Conservation (phyloP, 2,888 invertebrate species). For the Julus scanicus region DNA sequence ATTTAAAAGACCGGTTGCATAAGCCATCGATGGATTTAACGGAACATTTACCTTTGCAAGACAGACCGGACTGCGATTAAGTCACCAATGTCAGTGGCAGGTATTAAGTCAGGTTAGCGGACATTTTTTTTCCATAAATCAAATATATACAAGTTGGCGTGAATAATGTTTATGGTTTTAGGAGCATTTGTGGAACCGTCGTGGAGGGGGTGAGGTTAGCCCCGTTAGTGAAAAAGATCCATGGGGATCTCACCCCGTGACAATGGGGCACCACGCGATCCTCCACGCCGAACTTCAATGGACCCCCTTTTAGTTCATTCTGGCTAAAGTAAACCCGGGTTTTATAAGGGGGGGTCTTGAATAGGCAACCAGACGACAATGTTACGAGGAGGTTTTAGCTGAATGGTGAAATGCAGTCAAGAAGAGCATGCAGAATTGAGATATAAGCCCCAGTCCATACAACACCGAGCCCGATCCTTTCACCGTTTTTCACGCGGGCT, state of each 20-base stretch:
- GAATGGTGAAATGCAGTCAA: constrained; percentile 16
- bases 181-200: constrained; percentile 5
- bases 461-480: background rate
- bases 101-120: constrained; percentile 41
- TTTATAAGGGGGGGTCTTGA: background rate
- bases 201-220: constrained; percentile 41
- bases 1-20: constrained; percentile 5
- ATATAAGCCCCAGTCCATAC: constrained; percentile 32
- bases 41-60: background rate
- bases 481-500: constrained; percentile 10
- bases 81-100: constrained; percentile 37
- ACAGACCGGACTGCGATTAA: constrained; percentile 15
- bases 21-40: background rate
- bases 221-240: constrained; percentile 36
- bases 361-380: constrained; percentile 37
- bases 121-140: constrained; percentile 47
- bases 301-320: constrained; percentile 41
- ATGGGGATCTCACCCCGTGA: constrained; percentile 48
- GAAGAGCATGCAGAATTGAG: constrained; percentile 32
- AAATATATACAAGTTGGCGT: constrained; percentile 29
- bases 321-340: constrained; percentile 12
- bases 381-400: background rate
- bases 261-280: constrained; percentile 48
- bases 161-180: constrained; percentile 49
- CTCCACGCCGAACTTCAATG: constrained; percentile 46